Percentiles rank a stretch among this genome's conserved stretches.
phyloP scores from a whole-genome alignment of 2,797 vertebrate species.

The Macropodus opercularis region DNA sequence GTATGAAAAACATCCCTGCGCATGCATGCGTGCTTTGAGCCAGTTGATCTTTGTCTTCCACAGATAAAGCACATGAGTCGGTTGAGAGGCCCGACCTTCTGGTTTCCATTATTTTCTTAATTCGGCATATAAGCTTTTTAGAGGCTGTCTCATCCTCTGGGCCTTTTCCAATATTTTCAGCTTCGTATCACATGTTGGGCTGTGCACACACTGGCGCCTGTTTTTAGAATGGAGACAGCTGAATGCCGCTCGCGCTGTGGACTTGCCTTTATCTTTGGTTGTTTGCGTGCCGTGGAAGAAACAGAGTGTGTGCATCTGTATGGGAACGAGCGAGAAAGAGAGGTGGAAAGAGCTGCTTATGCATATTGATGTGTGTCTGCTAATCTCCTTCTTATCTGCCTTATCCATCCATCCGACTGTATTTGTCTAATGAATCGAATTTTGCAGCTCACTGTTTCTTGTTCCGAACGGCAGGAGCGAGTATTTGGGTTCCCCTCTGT shows the following conservation, averaged over 20 bases:
- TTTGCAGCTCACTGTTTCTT: constrained; percentile 66
- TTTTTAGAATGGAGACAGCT: constrained; percentile 51
- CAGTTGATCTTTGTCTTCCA: constrained; percentile 28
- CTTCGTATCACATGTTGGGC: constrained; percentile 51
- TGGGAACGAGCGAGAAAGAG: constrained; percentile 46
- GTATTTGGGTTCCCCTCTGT: constrained; percentile 51
- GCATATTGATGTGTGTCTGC: constrained; percentile 75
- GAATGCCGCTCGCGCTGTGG: constrained; percentile 46
- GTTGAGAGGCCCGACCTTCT: constrained; percentile 44
- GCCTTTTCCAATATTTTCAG: constrained; percentile 43
- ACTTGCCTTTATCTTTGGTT: constrained; percentile 54
- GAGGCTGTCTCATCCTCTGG: constrained; percentile 41
- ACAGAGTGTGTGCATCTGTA: constrained; percentile 37
- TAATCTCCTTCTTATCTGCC: constrained; percentile 77
- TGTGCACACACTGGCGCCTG: constrained; percentile 36
- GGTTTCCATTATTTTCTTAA: constrained; percentile 49
- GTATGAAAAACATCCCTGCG: constrained; percentile 29
- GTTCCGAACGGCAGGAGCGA: constrained; percentile 46
- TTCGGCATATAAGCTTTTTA: constrained; percentile 53
- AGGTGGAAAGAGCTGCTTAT: constrained; percentile 68
- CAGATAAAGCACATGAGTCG: constrained; percentile 35
- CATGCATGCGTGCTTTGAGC: constrained; percentile 23
- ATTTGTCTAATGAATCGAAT: constrained; percentile 80
- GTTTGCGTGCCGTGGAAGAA: constrained; percentile 44
- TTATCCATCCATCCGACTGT: constrained; percentile 76